A percentile compares a stretch with the other conserved stretches of the same genome.
These are phyloP conservation scores for Caiman crocodilus DNA, from an alignment of 2,797 vertebrate genomes.

Conservation along the genomic window DNA sequence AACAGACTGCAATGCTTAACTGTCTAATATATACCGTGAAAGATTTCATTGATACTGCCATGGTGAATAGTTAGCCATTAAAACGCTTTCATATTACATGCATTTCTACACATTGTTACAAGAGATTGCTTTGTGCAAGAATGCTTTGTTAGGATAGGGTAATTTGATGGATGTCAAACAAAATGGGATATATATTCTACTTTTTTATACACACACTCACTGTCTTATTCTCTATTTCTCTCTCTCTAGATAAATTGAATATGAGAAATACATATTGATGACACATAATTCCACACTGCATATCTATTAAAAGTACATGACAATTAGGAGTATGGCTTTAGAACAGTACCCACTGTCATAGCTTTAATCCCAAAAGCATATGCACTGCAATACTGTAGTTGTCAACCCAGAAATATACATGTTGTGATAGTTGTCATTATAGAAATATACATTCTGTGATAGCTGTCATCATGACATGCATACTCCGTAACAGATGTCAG, in stretches of 20 bases:
- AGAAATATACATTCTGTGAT: conserved; percentile 68
- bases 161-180: conserved; percentile 67
- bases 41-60: conserved; percentile 63
- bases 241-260: not conserved
- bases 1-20: conserved; percentile 73
- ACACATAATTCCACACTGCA: not conserved
- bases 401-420: conserved; percentile 47
- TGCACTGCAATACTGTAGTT: conserved; percentile 18
- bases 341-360: not conserved
- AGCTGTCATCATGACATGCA: conserved; percentile 71
- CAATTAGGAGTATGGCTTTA: conserved; percentile 49
- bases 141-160: conserved; percentile 60
- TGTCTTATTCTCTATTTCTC: not conserved
- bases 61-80: conserved; percentile 73
- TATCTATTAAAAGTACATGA: conserved; percentile 19
- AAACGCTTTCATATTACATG: conserved; percentile 51
- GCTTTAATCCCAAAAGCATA: conserved; percentile 54
- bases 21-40: conserved; percentile 70
- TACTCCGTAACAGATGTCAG: conserved; percentile 60
- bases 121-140: conserved; percentile 58
- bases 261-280: not conserved
- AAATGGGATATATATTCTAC: conserved; percentile 33
- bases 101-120: conserved; percentile 50
- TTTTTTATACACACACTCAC: not conserved
- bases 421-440: conserved; percentile 65